phyloP scores from a whole-genome alignment of 2,888 invertebrate species.

The Leucania comma region DNA sequence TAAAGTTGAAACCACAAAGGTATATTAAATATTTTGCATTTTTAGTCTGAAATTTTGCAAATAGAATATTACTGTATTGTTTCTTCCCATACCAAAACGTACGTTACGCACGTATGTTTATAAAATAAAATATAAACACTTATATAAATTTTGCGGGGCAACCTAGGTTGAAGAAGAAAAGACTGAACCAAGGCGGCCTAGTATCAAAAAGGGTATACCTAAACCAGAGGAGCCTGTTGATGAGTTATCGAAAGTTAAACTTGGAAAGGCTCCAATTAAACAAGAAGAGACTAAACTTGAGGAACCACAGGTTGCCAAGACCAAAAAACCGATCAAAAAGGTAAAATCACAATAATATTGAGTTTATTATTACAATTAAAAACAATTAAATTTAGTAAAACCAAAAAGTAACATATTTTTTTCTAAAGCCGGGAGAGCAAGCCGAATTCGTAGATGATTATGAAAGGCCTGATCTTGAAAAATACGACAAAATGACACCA shows the following conservation, averaged over 20 bases:
- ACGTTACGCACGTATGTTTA: neutral
- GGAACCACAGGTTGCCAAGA: conserved; percentile 83
- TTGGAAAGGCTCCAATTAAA: conserved; percentile 82
- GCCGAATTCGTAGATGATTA: conserved; percentile 93
- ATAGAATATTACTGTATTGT: conserved; percentile 4
- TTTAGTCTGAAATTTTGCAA: conserved; percentile 1
- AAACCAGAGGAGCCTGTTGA: conserved; percentile 86
- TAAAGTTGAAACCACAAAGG: conserved; percentile 80
- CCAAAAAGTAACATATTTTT: conserved; percentile 8
- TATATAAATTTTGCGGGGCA: conserved; percentile 21
- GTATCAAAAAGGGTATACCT: conserved; percentile 85
- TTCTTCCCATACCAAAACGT: neutral
- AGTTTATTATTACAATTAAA: neutral
- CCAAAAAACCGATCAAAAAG: conserved; percentile 83
- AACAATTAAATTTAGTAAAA: neutral
- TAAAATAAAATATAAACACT: conserved; percentile 6
- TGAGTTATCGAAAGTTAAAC: conserved; percentile 84
- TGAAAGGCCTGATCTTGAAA: conserved; percentile 93
- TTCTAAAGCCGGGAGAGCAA: conserved; percentile 83
- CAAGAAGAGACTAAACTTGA: conserved; percentile 80
- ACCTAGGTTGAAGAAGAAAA: conserved; percentile 82
- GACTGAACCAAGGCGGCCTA: conserved; percentile 77
- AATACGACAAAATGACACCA: conserved; percentile 91
- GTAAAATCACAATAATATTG: conserved; percentile 68
- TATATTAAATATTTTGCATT: conserved; percentile 57